Base-by-base conservation (phyloP, 37 sponge, comb jelly and placozoan genomes). In the Ephydatia muelleri region DNA sequence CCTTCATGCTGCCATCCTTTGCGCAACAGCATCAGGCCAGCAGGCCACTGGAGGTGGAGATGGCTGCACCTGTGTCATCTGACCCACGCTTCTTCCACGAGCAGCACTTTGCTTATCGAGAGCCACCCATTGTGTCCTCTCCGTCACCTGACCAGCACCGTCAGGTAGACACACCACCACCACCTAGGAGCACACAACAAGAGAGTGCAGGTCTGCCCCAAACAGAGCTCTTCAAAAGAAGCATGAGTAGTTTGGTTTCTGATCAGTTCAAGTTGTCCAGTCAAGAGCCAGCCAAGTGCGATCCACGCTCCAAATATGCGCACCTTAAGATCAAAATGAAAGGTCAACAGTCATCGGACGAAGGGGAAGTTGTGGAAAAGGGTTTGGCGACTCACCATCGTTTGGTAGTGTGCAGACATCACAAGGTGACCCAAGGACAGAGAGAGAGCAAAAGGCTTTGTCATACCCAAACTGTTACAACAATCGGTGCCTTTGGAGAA, bases 311-410 rank as follows among this genome's bases (percentile, higher is more conserved):
- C 23, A 89, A 89, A 21, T 89, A 89, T 69, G 35, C 90, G 4
- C 85, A 89, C 37, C 38, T 89, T 27, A 89, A 89, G 70, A 89
- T 89, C 39, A 89, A 89, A 38, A 13, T 85, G n/a, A 84, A 84
- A 23, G 65, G 80, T 11, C 36, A 40, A 22, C 38, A 48, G 12
- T 28, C 30, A 27, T 36, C 71, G 8, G 36, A 75, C 22, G 36
- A 76, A 28, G 38, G 34, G 19, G 38, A 76, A 38, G 27, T 13
- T 23, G 57, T 21, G 16, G 57, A 57, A 14, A 57, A 57, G 19
- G 57, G 57, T 57, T 14, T 57, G 19, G 57, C 19, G 57, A 57
- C 16, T 57, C 16, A 21, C 57, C 12, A 21, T 57, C 16, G 14
- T 57, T 57, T 21, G 16, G 6, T 57, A 11, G 57, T 21, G 1